phyloP scores from a whole-genome alignment of 2,797 vertebrate species.

The Sebastes ruberrimus region DNA sequence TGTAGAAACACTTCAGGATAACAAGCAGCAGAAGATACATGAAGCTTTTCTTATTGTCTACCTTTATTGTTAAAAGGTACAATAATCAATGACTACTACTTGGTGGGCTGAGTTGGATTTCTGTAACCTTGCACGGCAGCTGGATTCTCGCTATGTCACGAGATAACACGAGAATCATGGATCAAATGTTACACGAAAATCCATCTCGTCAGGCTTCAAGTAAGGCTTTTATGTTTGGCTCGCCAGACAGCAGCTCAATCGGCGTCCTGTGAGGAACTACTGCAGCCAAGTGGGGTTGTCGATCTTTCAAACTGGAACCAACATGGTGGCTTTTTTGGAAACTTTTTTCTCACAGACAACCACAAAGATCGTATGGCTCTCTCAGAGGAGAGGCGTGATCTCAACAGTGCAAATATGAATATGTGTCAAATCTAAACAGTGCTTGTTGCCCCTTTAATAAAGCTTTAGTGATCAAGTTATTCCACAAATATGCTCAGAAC shows the following conservation, averaged over 20 bases:
- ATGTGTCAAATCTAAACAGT: neutral
- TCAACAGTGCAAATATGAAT: neutral
- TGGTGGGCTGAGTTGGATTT: neutral
- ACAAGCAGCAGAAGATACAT: neutral
- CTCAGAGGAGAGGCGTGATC: neutral
- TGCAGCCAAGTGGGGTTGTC: too few relatives aligned
- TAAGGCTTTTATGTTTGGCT: too few relatives aligned
- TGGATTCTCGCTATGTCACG: neutral
- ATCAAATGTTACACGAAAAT: too few relatives aligned
- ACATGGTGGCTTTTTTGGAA: too few relatives aligned
- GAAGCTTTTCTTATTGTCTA: neutral
- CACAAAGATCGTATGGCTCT: neutral
- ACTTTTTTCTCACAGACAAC: neutral
- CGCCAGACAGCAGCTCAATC: too few relatives aligned
- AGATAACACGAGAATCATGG: too few relatives aligned
- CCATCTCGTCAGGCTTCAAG: too few relatives aligned
- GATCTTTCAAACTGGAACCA: too few relatives aligned
- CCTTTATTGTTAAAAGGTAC: neutral
- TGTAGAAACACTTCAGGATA: conserved; percentile 10
- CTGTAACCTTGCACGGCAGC: neutral
- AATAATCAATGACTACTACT: neutral
- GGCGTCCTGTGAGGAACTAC: too few relatives aligned
- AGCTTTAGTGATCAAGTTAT: neutral
- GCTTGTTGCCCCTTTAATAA: neutral
- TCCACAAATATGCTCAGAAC: neutral